A percentile compares a stretch with the other conserved stretches of the same genome.
Conservation (phyloP, 2,113 vertebrate genomes). For the Probosciger aterrimus region DNA sequence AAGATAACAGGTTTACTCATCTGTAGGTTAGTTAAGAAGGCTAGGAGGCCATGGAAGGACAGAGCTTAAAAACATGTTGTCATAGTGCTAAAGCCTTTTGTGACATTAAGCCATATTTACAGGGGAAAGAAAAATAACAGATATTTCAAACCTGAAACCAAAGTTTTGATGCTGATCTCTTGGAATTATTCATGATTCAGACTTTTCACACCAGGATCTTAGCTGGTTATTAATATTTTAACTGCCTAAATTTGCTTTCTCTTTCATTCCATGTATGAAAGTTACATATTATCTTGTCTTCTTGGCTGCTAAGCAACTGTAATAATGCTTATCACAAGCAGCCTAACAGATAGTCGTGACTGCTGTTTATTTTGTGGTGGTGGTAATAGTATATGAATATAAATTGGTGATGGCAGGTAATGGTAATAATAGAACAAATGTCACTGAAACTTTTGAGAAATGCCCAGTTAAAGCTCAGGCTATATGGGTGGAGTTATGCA, state of each 20-base stretch:
- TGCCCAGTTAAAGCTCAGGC: not conserved
- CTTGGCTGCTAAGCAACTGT: constrained; percentile 7
- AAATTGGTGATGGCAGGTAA: not conserved
- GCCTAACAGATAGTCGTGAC: not conserved
- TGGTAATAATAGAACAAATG: not conserved
- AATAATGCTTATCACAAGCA: not conserved
- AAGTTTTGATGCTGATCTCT: not conserved
- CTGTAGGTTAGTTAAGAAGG: not conserved
- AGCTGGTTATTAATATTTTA: not conserved
- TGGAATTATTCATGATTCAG: not conserved
- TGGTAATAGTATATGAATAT: not conserved
- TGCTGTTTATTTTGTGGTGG: not conserved
- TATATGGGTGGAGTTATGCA: not conserved
- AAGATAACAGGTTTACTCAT: not conserved
- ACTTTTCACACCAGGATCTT: not conserved
- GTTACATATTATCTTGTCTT: not conserved
- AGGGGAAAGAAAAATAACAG: not conserved
- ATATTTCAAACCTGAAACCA: not conserved
- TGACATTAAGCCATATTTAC: not conserved
- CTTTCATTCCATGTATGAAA: not conserved
- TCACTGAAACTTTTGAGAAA: not conserved
- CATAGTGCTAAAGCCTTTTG: not conserved
- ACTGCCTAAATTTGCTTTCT: not conserved
- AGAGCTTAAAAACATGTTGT: not conserved
- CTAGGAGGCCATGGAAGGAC: not conserved